Percentiles rank a stretch among this genome's conserved stretches.
phyloP scores from a whole-genome alignment of 2,888 invertebrate genomes.

The Latheticus oryzae region DNA sequence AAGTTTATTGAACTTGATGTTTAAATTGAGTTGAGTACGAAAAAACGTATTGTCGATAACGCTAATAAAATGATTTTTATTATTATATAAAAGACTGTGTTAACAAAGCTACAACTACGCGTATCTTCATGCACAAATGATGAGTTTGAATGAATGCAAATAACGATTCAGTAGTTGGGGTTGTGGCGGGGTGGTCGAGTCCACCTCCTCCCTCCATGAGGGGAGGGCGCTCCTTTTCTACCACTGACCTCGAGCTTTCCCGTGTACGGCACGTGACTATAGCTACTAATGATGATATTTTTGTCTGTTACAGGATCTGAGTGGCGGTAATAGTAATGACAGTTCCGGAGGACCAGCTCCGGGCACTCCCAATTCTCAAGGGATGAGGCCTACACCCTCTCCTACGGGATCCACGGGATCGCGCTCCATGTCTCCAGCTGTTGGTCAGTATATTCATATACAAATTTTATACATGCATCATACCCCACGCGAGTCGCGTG shows the following conservation, averaged over 20 bases:
- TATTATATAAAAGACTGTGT: no score
- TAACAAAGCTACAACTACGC: no score
- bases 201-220: conserved; percentile 10
- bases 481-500: conserved; percentile 46
- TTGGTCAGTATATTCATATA: conserved; percentile 78
- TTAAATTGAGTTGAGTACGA: no score
- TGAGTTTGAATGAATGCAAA: no score
- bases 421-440: conserved; percentile 97
- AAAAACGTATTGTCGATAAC: no score
- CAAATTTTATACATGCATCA: conserved; percentile 37
- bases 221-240: conserved; percentile 2
- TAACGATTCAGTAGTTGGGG: no score
- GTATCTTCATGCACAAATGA: no score
- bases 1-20: background rate
- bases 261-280: conserved; percentile 15
- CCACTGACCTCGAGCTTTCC: no score
- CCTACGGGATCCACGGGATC: conserved; percentile 94
- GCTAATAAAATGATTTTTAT: background rate
- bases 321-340: conserved; percentile 73
- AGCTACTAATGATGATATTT: conserved; percentile 16
- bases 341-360: conserved; percentile 76
- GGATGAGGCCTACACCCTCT: conserved; percentile 92
- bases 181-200: conserved; percentile 24
- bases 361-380: conserved; percentile 78
- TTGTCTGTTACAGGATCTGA: conserved; percentile 77